These are phyloP conservation scores for Pseudomyrmex cubaensis DNA, from an alignment of 1,140 invertebrate species.

Conservation along the genomic window DNA sequence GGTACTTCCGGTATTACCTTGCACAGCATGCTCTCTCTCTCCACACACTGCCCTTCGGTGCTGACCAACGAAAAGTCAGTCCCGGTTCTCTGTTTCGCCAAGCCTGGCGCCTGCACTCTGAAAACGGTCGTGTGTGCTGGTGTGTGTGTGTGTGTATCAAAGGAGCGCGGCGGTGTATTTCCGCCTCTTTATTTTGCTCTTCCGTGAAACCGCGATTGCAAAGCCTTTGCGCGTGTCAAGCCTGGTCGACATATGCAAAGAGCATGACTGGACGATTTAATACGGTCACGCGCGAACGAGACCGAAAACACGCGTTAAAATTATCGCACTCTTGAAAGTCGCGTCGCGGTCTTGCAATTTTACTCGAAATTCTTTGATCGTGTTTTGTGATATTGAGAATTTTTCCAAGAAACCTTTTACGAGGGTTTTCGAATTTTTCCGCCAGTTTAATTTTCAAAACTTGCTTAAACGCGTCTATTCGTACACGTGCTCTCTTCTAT, in stretches of 20 bases:
- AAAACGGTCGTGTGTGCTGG: conserved; percentile 1
- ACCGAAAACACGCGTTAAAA: neutral
- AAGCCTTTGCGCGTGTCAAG: conserved; percentile 21
- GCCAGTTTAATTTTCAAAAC: no score
- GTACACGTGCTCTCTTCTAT: no score
- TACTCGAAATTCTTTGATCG: neutral
- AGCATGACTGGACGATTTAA: conserved; percentile 6
- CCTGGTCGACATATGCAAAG: neutral
- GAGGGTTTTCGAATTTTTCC: no score
- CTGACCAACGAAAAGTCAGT: conserved; percentile 45
- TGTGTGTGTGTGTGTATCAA: conserved; percentile 1
- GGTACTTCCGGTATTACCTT: conserved; percentile 17
- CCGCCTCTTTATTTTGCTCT: conserved; percentile 15
- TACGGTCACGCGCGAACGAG: neutral
- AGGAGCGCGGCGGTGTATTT: no score
- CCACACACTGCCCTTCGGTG: conserved; percentile 43
- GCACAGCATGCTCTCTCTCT: conserved; percentile 42
- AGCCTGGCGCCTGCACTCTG: conserved; percentile 61
- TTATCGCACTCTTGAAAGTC: neutral
- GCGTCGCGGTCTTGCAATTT: no score
- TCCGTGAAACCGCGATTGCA: conserved; percentile 18
- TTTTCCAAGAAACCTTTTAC: no score
- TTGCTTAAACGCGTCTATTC: no score
- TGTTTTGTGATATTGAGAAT: neutral
- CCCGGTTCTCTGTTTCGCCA: neutral